Base-by-base conservation (phyloP, 2,888 invertebrate species). In the Rhabditoides inermis region DNA sequence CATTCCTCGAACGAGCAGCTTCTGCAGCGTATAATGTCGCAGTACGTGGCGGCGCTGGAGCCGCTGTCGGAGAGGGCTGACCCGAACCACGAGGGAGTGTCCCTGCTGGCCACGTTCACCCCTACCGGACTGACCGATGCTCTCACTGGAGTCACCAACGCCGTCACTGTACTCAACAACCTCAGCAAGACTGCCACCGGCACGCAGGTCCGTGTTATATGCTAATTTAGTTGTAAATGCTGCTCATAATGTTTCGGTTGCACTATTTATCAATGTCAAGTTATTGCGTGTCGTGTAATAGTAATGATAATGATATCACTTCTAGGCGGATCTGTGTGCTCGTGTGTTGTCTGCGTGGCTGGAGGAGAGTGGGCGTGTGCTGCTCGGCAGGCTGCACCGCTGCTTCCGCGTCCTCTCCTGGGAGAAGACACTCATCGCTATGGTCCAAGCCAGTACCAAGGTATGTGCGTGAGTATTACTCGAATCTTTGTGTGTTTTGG, bases 1-100 rank as follows among this genome's bases (percentile, higher is more conserved):
- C 18, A 51, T 51, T 22, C 55, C 39, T 37, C 49, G 56, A 28
- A 62, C 61, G 61, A 44, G 25, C 4, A 52, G 48, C 22, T 42
- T 50, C 20, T 36, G 15, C 32, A 39, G 12, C n/a, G n/a, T 18
- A 42, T 63, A 10, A 35, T 55, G 2, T 37, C 41, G 7, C 51
- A 55, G 28, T 58, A 60, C 40, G 28, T 40, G 7, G 51, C 59
- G 20, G 56, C 55, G 2, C 53, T 61, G 6, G 15, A 41, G 1
- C 61, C 58, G 36, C 27, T 61, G 10, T 39, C 55, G 35, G 44
- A 47, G 36, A 25, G 36, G 28, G 35, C 45, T n/a, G n/a, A n/a
- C n/a, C n/a, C n/a, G n/a, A n/a, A n/a, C n/a, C n/a, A n/a, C n/a
- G n/a, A n/a, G n/a, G n/a, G n/a, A n/a, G n/a, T n/a, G n/a, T n/a